Base-by-base conservation (phyloP, 2,113 vertebrate genomes). In the Syrmaticus mikado region DNA sequence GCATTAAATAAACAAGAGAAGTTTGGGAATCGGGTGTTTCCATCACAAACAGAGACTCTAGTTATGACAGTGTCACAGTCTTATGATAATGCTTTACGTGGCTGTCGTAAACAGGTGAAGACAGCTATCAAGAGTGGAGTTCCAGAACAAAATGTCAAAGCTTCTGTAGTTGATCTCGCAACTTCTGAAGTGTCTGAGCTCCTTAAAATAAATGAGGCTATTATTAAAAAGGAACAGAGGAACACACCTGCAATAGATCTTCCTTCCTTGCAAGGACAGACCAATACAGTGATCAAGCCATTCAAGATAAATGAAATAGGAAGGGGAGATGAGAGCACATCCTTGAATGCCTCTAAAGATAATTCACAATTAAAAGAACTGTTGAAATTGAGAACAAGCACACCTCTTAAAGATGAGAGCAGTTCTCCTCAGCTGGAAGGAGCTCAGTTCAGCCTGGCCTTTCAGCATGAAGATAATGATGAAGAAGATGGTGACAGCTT, bases 401-500 rank as follows among this genome's bases (percentile, higher is more conserved):
- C 87, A 46, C 65, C 85, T 2, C 43, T 94, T 74, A 67, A 32
- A 60, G 82, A 92, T 25, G 83, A 89, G 48, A 83, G 84, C 73
- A 90, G 19, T 11, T 70, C 19, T 30, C 12, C 57, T 21, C 90
- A 94, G 75, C 60, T 38, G 60, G 96, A 74, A 73, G 77, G 27
- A 73, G 13, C 82, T 67, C 74, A 91, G 40, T 36, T 90, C 46
- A 60, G 64, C 30, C 28, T 73, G 16, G 57, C 50, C 22, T 71
- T 53, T 14, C 57, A 27, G 32, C 32, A 43, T 70, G 38, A 93
- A 20, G n/a, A 58, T 19, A 67, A 95, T 21, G 72, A 95, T 8
- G 82, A 93, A 78, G 95, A 96, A 8, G 64, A 93, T 82, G 76
- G 41, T 34, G 79, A 66, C 6, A 53, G 57, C 60, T 93, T 76